Percentiles rank a stretch among this genome's conserved stretches.
Conservation (phyloP, 2,113 vertebrate species). For the Shinisaurus crocodilurus region DNA sequence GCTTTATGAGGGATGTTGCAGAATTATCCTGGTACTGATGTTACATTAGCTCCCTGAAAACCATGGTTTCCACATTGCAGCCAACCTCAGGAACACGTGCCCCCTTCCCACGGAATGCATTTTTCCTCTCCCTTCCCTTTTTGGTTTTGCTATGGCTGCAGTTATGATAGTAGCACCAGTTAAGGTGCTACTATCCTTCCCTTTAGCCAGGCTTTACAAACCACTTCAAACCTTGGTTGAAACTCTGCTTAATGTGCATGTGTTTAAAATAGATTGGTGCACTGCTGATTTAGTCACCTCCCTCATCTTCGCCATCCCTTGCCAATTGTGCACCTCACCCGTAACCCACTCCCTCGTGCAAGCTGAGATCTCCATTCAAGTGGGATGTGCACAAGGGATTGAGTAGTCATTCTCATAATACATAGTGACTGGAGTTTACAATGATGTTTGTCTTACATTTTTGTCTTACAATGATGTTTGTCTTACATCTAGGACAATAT, state of each 20-base stretch:
- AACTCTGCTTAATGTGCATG: neutral
- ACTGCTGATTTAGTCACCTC: too few species aligned
- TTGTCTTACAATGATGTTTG: neutral
- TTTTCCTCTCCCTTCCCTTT: neutral
- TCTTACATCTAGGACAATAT: neutral
- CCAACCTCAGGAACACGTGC: neutral
- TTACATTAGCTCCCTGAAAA: constrained; percentile 15
- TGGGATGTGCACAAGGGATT: neutral
- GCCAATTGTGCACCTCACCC: neutral
- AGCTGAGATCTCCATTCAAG: neutral
- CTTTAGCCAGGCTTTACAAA: neutral
- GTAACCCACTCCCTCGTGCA: neutral
- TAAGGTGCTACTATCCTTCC: neutral
- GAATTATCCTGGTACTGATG: constrained; percentile 14
- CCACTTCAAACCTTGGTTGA: neutral
- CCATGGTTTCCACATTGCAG: constrained; percentile 8
- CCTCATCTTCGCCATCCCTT: neutral
- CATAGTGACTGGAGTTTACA: neutral
- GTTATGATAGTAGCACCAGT: too few species aligned
- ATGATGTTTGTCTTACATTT: too few species aligned
- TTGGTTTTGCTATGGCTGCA: neutral
- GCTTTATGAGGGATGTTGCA: constrained; percentile 12
- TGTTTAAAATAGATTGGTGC: neutral
- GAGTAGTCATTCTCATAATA: neutral
- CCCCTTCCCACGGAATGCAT: neutral